These are phyloP conservation scores for Rotaria socialis DNA, from an alignment of 2,888 invertebrate species.

Conservation along the genomic window DNA sequence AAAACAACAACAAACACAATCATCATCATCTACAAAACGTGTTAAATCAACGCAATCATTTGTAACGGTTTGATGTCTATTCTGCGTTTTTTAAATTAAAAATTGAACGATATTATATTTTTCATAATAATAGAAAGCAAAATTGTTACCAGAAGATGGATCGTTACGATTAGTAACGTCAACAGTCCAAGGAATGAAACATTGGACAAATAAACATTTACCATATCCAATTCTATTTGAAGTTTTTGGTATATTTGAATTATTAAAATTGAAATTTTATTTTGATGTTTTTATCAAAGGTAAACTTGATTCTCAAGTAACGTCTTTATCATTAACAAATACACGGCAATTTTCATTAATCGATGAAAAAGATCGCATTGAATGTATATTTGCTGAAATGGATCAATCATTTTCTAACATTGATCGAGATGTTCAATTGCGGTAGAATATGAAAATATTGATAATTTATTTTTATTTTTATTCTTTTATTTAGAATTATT, in stretches of 20 bases:
- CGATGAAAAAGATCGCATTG: background rate
- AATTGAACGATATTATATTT: too few species aligned
- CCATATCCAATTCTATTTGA: conserved; percentile 8
- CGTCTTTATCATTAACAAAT: background rate
- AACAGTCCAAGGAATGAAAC: conserved; percentile 22
- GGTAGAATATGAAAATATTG: background rate
- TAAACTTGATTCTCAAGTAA: conserved; percentile 21
- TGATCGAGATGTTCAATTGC: conserved; percentile 2
- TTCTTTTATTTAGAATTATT: background rate
- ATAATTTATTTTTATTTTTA: background rate
- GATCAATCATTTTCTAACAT: background rate
- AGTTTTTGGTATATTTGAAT: background rate
- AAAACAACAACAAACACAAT: background rate
- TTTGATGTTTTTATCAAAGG: background rate
- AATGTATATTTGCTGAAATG: conserved; percentile 20
- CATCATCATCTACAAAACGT: background rate
- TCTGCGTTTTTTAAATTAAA: background rate
- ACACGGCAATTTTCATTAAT: background rate
- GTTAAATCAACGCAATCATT: background rate
- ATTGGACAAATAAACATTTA: conserved; percentile 7
- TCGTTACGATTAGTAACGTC: background rate
- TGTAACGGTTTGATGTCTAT: background rate
- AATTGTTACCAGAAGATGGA: background rate
- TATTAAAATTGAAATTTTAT: too few species aligned
- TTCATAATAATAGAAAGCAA: background rate